phyloP scores from a whole-genome alignment of 2,888 invertebrate species.

The Parnassius mnemosyne region DNA sequence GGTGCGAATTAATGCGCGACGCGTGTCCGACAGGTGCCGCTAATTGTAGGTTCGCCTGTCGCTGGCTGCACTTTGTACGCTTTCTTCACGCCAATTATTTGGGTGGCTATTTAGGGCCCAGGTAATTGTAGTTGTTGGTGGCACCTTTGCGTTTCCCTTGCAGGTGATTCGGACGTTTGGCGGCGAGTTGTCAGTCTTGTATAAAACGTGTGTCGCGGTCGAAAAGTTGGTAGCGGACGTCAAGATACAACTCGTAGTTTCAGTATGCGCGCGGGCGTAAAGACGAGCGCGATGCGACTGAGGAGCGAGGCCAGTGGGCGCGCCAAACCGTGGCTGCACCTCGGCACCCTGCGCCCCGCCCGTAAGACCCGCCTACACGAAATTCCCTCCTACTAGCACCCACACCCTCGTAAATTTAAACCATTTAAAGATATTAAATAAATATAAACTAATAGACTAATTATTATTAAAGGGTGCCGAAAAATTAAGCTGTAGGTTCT shows the following conservation, averaged over 20 bases:
- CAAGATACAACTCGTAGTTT: slow-evolving; percentile 27
- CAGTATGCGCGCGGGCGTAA: slow-evolving; percentile 54
- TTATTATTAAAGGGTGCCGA: not conserved
- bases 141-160: slow-evolving; percentile 32
- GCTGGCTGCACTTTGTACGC: slow-evolving; percentile 55
- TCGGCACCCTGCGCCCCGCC: slow-evolving; percentile 73
- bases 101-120: slow-evolving; percentile 52
- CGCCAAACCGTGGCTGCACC: slow-evolving; percentile 51
- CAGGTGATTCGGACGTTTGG: not conserved
- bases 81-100: slow-evolving; percentile 76
- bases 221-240: not conserved
- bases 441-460: not conserved
- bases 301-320: slow-evolving; percentile 47
- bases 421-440: not conserved
- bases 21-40: slow-evolving; percentile 72
- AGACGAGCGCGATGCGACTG: slow-evolving; percentile 69
- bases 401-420: slow-evolving; percentile 39
- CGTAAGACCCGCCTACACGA: slow-evolving; percentile 49
- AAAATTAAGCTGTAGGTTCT: not conserved
- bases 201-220: not conserved
- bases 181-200: not conserved
- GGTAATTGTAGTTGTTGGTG: slow-evolving; percentile 49
- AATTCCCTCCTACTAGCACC: slow-evolving; percentile 54
- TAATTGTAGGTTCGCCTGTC: slow-evolving; percentile 70
- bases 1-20: slow-evolving; percentile 71